These are phyloP conservation scores for Hippocampus kuda DNA, from an alignment of 2,797 vertebrate species.

Conservation along the genomic window DNA sequence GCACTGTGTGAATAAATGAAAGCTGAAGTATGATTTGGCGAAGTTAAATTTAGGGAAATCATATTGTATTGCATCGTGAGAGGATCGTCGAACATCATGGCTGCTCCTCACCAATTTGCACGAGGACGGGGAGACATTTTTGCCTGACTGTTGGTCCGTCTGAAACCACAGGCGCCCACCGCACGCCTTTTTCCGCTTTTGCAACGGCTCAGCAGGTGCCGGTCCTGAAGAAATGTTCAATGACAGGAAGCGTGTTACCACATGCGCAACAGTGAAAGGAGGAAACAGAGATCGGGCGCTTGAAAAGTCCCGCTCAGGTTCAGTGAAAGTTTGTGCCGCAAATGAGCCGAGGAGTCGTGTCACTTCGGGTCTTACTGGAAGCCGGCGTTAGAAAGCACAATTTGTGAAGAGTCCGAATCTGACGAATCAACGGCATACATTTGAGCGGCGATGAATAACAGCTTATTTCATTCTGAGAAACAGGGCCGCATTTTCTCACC, in stretches of 20 bases:
- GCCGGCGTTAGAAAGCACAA: neutral
- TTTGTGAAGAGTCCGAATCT: neutral
- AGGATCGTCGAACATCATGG: neutral
- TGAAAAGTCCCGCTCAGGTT: slow-evolving; percentile 19
- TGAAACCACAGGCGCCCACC: slow-evolving; percentile 5
- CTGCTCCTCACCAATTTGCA: too few species aligned
- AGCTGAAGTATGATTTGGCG: neutral
- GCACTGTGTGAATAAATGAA: neutral
- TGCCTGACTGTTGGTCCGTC: slow-evolving; percentile 8
- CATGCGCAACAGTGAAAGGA: slow-evolving; percentile 22
- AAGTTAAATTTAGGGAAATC: neutral
- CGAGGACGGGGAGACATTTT: neutral
- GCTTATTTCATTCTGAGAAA: neutral
- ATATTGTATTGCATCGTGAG: neutral
- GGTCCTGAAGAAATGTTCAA: slow-evolving; percentile 27
- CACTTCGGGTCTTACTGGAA: slow-evolving; percentile 25
- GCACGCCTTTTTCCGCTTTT: slow-evolving; percentile 21
- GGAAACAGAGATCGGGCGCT: slow-evolving; percentile 21
- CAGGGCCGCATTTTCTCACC: neutral
- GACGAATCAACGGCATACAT: neutral
- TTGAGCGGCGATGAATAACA: neutral
- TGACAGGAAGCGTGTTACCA: slow-evolving; percentile 63
- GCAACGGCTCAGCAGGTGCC: slow-evolving; percentile 61
- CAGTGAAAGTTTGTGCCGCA: slow-evolving; percentile 33
- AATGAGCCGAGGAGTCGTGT: neutral